phyloP scores from a whole-genome alignment of 2,888 invertebrate genomes.

The Patella depressa region DNA sequence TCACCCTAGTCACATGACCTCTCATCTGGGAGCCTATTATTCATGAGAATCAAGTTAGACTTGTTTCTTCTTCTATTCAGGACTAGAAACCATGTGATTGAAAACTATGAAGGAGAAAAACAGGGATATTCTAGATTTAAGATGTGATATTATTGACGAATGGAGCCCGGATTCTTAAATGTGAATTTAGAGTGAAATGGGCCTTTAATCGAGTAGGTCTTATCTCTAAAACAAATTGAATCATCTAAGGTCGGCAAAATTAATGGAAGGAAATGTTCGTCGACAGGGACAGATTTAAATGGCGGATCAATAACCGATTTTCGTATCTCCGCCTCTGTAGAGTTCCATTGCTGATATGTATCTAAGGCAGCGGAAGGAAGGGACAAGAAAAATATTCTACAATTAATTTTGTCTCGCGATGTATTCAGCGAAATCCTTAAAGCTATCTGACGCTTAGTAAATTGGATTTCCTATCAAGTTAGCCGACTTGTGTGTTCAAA shows the following conservation, averaged over 20 bases:
- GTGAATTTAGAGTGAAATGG: constrained; percentile 22
- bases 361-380: constrained; percentile 35
- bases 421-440: constrained; percentile 40
- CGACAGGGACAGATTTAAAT: constrained; percentile 34
- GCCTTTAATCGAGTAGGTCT: constrained; percentile 22
- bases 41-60: constrained; percentile 38
- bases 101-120: constrained; percentile 4
- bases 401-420: constrained; percentile 57
- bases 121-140: constrained; percentile 7
- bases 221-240: constrained; percentile 42
- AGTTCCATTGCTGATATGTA: constrained; percentile 31
- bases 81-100: constrained; percentile 2
- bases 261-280: constrained; percentile 50
- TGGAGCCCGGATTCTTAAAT: constrained; percentile 10
- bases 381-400: constrained; percentile 44
- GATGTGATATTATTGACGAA: constrained; percentile 12
- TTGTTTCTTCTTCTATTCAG: neutral
- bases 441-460: constrained; percentile 59
- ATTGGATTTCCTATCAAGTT: constrained; percentile 59
- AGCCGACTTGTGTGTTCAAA: constrained; percentile 29
- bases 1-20: constrained; percentile 83
- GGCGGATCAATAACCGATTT: constrained; percentile 33
- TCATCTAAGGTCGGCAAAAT: constrained; percentile 35
- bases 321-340: constrained; percentile 29
- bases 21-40: constrained; percentile 88